Percentiles rank a stretch among this genome's conserved stretches.
Conservation (phyloP, 1,140 invertebrate species). For the Drosophila pallidifrons region DNA sequence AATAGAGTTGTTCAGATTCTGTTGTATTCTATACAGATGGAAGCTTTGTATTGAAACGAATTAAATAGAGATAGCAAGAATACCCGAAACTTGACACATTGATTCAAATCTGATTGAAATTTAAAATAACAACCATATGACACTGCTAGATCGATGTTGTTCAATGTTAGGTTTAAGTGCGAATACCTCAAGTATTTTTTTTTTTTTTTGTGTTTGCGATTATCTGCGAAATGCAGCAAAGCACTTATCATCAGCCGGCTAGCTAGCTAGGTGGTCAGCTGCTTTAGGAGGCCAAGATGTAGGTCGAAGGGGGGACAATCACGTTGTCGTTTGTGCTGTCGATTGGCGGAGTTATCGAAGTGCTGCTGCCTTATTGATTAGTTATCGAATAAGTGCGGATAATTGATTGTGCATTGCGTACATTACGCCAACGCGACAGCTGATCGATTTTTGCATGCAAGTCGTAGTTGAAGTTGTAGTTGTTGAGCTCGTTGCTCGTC, state of each 20-base stretch:
- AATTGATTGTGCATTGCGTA: conserved; percentile 69
- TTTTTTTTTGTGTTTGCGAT: conserved; percentile 15
- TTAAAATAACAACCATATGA: neutral
- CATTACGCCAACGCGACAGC: conserved; percentile 69
- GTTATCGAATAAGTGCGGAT: conserved; percentile 57
- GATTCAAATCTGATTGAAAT: too few species aligned
- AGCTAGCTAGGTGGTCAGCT: conserved; percentile 29
- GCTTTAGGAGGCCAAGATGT: conserved; percentile 21
- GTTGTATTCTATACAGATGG: too few species aligned
- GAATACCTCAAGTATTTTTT: neutral
- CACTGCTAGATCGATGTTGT: conserved; percentile 27
- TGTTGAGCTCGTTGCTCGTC: conserved; percentile 14
- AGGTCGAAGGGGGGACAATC: neutral
- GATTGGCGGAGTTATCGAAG: conserved; percentile 19
- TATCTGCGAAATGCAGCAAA: conserved; percentile 11
- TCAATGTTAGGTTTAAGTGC: conserved; percentile 1
- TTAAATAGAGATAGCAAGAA: neutral
- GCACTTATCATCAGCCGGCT: conserved; percentile 35
- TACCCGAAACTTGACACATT: neutral
- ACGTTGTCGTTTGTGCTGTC: neutral
- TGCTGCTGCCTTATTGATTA: conserved; percentile 66
- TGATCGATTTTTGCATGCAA: conserved; percentile 78
- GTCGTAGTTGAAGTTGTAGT: neutral
- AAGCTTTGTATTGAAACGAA: too few species aligned
- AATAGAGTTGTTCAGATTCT: too few species aligned